Conservation (phyloP, 92 coral and sea anemone genomes). For the Zoanthus gigantus region DNA sequence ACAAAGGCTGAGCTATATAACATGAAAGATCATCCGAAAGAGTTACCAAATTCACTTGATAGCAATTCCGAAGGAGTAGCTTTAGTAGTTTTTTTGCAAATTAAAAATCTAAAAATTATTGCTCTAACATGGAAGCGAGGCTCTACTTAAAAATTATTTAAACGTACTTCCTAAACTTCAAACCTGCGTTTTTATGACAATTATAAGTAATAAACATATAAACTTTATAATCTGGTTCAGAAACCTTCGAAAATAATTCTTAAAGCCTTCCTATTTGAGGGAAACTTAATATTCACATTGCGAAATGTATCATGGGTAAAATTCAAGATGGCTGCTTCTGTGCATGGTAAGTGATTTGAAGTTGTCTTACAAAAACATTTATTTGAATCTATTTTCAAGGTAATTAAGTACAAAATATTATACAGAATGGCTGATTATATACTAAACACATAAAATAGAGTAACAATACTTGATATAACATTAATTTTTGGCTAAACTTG, state of each 20-base stretch:
- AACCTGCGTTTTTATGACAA: no score
- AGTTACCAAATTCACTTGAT: constrained; percentile 39
- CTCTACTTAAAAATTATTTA: background rate
- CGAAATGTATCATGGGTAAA: background rate
- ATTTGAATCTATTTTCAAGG: background rate
- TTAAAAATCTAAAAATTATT: background rate
- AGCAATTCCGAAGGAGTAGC: constrained; percentile 36
- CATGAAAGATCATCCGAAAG: no score
- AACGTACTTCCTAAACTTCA: no score
- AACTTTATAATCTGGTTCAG: no score
- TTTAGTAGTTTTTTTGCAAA: constrained; percentile 29
- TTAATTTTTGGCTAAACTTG: background rate
- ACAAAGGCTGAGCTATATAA: no score
- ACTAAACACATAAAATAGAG: background rate
- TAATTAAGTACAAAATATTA: background rate
- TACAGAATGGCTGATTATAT: background rate
- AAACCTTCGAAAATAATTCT: background rate
- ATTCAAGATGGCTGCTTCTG: background rate
- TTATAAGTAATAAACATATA: no score
- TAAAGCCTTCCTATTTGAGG: background rate
- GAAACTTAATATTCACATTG: background rate
- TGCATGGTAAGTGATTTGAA: background rate
- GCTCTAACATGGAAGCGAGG: constrained; percentile 39
- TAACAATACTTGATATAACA: background rate
- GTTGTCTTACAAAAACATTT: background rate